These are phyloP conservation scores for Mastigias papua DNA, from an alignment of 30 jellyfish, hydroid and myxozoan genomes.

Conservation along the genomic window DNA sequence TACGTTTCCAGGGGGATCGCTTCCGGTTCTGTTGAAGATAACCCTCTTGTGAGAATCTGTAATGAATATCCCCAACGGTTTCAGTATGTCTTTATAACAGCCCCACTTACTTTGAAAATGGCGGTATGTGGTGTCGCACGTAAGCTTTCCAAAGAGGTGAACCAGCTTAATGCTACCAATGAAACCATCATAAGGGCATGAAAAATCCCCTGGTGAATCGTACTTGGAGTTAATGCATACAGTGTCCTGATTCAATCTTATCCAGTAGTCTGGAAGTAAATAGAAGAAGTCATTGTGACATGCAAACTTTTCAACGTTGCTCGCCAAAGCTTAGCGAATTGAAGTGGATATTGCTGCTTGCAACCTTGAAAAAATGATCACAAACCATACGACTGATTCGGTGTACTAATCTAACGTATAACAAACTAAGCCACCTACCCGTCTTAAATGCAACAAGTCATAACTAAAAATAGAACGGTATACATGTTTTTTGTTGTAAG, in stretches of 20 bases:
- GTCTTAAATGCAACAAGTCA: too few relatives aligned
- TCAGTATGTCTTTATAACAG: conserved; percentile 48
- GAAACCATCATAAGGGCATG: conserved; percentile 73
- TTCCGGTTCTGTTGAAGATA: conserved; percentile 69
- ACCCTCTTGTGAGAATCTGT: conserved; percentile 43
- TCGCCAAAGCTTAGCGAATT: too few relatives aligned
- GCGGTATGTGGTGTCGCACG: conserved; percentile 43
- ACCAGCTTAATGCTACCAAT: conserved; percentile 74
- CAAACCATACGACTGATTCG: too few relatives aligned
- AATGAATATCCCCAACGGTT: conserved; percentile 61
- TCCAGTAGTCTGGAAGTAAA: conserved; percentile 63
- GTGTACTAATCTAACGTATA: too few relatives aligned
- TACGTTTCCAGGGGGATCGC: conserved; percentile 68
- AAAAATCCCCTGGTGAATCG: conserved; percentile 68
- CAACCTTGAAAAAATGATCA: too few relatives aligned
- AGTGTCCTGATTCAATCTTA: conserved; percentile 48
- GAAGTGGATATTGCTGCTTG: too few relatives aligned
- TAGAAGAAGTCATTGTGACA: neutral
- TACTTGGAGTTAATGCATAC: conserved; percentile 61
- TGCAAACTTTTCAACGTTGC: neutral
- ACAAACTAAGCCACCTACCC: too few relatives aligned
- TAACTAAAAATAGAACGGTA: too few relatives aligned
- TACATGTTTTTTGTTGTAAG: too few relatives aligned
- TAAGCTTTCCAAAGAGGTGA: conserved; percentile 68
- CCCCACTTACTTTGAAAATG: conserved; percentile 74